Evolutionary conservation across 2,113 vertebrate genomes (phyloP).

Genomic region (Excalfactoria chinensis): DNA sequence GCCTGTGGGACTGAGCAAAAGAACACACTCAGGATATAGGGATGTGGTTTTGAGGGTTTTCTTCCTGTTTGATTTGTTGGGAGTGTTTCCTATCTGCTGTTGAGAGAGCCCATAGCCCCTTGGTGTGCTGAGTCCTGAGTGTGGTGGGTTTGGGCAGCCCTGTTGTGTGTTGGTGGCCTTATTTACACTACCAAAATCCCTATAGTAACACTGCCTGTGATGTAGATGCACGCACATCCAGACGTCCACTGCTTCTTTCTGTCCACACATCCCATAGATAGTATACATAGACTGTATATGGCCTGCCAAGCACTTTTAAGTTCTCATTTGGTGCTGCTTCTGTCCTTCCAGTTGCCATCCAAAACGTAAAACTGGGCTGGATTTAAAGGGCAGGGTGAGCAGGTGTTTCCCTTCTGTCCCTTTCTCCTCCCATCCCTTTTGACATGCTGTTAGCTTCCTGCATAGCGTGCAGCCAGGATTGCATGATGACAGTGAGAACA

Average conservation of each 20-base stretch:
- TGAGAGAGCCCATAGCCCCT: neutral
- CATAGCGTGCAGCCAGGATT: neutral
- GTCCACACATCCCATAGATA: neutral
- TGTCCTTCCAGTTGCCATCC: neutral
- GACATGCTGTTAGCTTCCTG: neutral
- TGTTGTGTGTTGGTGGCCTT: neutral
- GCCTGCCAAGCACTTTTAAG: neutral
- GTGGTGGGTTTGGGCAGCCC: neutral
- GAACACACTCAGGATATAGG: neutral
- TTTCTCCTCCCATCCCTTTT: neutral
- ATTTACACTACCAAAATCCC: neutral
- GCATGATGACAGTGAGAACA: constrained; percentile 32
- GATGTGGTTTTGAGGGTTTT: neutral
- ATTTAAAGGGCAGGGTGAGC: neutral
- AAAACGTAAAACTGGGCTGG: neutral
- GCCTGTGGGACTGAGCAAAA: rapidly evolving
- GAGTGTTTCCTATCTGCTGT: neutral
- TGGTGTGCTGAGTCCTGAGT: rapidly evolving
- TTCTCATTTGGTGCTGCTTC: neutral
- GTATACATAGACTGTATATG: neutral
- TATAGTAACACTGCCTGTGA: neutral
- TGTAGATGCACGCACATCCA: neutral
- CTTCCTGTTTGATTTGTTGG: neutral
- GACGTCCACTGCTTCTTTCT: neutral
- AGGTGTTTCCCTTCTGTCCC: neutral